A percentile compares a stretch with the other conserved stretches of the same genome.
Conservation (phyloP, 2,888 invertebrate species). For the Epistrophella euchroma region DNA sequence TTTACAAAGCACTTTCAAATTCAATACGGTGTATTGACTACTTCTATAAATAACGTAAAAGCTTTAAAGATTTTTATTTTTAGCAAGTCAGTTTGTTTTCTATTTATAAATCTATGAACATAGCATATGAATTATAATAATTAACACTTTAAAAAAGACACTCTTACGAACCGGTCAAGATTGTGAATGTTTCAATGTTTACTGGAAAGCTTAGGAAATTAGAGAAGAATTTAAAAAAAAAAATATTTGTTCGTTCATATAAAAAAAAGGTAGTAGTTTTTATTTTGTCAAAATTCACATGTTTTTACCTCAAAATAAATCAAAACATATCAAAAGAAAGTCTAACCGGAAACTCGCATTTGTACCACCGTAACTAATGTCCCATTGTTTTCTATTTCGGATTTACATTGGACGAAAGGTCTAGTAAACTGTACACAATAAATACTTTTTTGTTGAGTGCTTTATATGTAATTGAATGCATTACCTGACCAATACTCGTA, state of each 20-base stretch:
- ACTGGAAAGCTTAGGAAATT: neutral
- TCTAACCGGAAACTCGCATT: too few relatives aligned
- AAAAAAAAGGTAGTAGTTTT: neutral
- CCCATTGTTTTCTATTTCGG: too few relatives aligned
- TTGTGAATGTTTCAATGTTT: neutral
- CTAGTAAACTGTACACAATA: too few relatives aligned
- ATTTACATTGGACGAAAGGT: too few relatives aligned
- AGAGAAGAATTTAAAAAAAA: neutral
- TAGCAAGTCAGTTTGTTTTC: neutral
- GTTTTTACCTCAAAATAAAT: too few relatives aligned
- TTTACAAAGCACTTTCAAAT: slow-evolving; percentile 38
- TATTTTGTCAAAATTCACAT: too few relatives aligned
- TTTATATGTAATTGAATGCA: too few relatives aligned
- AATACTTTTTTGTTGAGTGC: too few relatives aligned
- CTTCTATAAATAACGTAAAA: neutral
- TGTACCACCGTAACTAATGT: too few relatives aligned
- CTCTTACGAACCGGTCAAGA: neutral
- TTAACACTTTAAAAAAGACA: neutral
- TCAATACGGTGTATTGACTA: neutral
- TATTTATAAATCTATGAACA: neutral
- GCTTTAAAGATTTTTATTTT: neutral
- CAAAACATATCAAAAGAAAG: too few relatives aligned
- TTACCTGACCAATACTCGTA: too few relatives aligned
- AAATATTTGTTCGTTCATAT: neutral
- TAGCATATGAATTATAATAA: neutral